Evolutionary conservation across 2,797 vertebrate species (phyloP).

Genomic region (Argyrosomus regius): DNA sequence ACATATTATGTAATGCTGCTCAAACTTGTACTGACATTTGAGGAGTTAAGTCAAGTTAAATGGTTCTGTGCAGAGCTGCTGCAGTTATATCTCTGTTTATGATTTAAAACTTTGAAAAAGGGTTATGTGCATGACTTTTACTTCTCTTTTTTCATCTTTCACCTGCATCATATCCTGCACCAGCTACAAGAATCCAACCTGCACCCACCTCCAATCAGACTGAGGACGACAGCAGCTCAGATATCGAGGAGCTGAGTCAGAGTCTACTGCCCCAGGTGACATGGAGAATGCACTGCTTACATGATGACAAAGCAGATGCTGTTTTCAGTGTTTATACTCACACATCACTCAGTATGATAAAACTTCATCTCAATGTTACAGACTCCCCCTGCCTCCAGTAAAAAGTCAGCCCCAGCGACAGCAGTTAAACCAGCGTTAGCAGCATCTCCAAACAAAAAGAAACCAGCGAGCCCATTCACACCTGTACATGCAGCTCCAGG

Average conservation of each 20-base stretch:
- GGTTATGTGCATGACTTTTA: neutral
- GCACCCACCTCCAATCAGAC: neutral
- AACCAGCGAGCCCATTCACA: neutral
- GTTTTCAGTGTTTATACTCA: neutral
- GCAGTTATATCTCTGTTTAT: neutral
- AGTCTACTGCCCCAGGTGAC: conserved; percentile 62
- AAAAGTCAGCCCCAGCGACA: neutral
- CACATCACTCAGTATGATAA: neutral
- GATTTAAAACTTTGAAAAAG: neutral
- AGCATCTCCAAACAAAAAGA: conserved; percentile 13
- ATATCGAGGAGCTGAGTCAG: conserved; percentile 40
- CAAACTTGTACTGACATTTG: neutral
- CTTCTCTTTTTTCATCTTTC: neutral
- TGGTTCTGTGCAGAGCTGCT: neutral
- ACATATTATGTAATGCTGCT: neutral
- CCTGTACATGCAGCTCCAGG: neutral
- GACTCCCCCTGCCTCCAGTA: conserved; percentile 21
- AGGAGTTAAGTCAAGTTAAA: neutral
- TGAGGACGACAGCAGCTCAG: conserved; percentile 22
- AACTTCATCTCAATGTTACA: conserved; percentile 3
- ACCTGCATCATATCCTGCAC: neutral
- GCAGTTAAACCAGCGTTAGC: neutral
- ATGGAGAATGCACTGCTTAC: neutral
- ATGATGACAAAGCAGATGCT: neutral
- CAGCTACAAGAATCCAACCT: conserved; percentile 8